phyloP scores from a whole-genome alignment of 2,113 vertebrate species.

The Penelope pileata region DNA sequence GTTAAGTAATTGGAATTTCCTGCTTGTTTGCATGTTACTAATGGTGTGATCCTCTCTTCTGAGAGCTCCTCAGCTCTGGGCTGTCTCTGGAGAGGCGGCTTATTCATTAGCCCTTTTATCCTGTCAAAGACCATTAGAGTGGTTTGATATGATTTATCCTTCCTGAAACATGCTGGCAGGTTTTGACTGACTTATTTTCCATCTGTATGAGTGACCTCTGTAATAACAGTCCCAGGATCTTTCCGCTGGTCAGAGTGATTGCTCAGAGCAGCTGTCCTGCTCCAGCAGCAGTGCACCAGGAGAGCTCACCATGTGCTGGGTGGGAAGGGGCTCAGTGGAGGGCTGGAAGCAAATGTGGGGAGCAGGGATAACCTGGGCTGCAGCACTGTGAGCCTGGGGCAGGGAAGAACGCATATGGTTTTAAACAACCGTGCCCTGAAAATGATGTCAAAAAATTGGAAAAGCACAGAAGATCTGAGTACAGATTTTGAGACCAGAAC shows the following conservation, averaged over 20 bases:
- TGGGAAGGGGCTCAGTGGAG: too few relatives aligned
- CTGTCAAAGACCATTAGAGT: neutral
- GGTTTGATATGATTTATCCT: constrained; percentile 1
- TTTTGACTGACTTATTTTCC: neutral
- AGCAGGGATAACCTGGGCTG: neutral
- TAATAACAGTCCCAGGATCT: neutral
- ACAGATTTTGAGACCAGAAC: neutral
- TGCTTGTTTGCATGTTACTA: constrained; percentile 44
- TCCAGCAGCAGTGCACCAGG: neutral
- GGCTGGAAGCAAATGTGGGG: too few relatives aligned
- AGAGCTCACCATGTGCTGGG: neutral
- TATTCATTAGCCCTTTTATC: constrained; percentile 43
- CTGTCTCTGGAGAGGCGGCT: constrained; percentile 8
- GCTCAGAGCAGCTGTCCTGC: neutral
- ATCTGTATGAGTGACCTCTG: neutral
- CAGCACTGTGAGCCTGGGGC: neutral
- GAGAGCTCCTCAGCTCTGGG: neutral
- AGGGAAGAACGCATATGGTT: neutral
- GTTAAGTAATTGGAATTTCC: constrained; percentile 42
- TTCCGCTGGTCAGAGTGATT: neutral
- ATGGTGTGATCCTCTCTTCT: constrained; percentile 31
- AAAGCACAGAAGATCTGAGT: neutral
- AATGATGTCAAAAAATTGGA: neutral
- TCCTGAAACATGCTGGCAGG: neutral
- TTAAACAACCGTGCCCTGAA: neutral